Conservation (phyloP, 2,113 vertebrate genomes). For the Ginglymostoma cirratum region DNA sequence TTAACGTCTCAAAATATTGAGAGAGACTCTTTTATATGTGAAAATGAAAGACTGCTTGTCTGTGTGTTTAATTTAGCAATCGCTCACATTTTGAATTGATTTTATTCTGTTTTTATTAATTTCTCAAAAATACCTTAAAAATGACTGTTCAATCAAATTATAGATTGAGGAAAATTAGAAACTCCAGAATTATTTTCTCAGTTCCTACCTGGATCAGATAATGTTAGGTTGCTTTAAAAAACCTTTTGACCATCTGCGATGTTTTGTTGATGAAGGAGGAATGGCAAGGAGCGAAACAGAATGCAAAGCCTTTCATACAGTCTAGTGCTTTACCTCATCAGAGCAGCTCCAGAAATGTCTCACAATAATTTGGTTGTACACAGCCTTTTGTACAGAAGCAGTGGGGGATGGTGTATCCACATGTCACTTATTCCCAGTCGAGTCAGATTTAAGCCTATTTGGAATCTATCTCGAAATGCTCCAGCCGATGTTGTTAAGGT, state of each 20-base stretch:
- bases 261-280: background rate
- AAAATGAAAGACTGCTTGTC: background rate
- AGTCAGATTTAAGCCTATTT: background rate
- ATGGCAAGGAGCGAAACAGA: no score
- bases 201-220: background rate
- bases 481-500: background rate
- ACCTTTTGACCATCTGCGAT: background rate
- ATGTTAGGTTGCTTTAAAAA: background rate
- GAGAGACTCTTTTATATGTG: no score
- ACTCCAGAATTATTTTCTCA: background rate
- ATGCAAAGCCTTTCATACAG: background rate
- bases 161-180: background rate
- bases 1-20: no score
- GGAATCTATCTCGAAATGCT: background rate
- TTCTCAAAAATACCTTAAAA: background rate
- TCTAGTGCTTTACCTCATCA: background rate
- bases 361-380: background rate
- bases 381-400: background rate
- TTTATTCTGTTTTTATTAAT: background rate
- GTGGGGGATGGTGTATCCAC: background rate
- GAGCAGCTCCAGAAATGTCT: background rate
- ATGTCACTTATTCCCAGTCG: background rate
- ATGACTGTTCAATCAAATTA: background rate
- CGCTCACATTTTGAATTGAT: background rate
- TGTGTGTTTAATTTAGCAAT: background rate